Percentiles rank a stretch among this genome's conserved stretches.
Conservation (phyloP, 2,888 invertebrate species). For the Ctena decussata region DNA sequence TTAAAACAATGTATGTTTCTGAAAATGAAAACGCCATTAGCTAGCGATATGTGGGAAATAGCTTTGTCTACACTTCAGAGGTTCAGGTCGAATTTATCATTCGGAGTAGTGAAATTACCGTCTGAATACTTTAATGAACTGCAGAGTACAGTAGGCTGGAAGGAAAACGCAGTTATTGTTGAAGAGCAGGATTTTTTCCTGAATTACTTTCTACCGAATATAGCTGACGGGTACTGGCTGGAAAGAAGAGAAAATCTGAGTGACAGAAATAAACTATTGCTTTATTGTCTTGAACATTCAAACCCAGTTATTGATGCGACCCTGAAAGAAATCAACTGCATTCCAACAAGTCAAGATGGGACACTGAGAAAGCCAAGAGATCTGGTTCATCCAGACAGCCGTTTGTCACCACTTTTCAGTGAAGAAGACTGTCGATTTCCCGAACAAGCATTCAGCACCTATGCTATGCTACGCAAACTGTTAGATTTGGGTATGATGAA, state of each 20-base stretch:
- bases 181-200: conserved; percentile 38
- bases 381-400: conserved; percentile 15
- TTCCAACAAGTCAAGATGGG: conserved; percentile 41
- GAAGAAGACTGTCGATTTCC: background rate
- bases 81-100: background rate
- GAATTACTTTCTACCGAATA: conserved; percentile 57
- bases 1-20: conserved; percentile 52
- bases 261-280: conserved; percentile 19
- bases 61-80: conserved; percentile 27
- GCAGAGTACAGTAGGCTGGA: background rate
- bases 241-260: background rate
- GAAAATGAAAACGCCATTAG: conserved; percentile 18
- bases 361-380: conserved; percentile 24
- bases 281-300: background rate
- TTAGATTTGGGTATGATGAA: background rate
- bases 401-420: background rate
- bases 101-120: conserved; percentile 54
- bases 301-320: background rate
- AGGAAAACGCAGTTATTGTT: conserved; percentile 30
- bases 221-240: conserved; percentile 11
- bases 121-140: conserved; percentile 12
- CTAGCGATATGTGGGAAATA: conserved; percentile 21
- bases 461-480: background rate
- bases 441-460: background rate
- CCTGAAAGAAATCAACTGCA: conserved; percentile 45